A percentile compares a stretch with the other conserved stretches of the same genome.
phyloP scores from a whole-genome alignment of 2,113 vertebrate genomes.

The Elanoides forficatus region DNA sequence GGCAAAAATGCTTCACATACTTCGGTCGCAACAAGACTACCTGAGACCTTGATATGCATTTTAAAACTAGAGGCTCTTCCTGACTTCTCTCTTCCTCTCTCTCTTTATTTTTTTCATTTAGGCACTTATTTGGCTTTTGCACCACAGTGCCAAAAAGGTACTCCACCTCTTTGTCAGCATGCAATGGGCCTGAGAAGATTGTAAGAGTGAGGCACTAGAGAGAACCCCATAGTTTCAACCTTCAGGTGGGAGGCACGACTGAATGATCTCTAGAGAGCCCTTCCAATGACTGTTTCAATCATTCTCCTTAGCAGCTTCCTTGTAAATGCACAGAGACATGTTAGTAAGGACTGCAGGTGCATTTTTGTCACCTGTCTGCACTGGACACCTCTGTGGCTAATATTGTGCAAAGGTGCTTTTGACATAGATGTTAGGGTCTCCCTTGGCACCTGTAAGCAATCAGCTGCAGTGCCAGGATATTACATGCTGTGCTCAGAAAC shows the following conservation, averaged over 20 bases:
- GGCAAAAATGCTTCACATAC: neutral
- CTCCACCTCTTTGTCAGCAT: neutral
- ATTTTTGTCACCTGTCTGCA: neutral
- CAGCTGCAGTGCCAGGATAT: neutral
- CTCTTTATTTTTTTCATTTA: neutral
- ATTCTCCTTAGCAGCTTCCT: neutral
- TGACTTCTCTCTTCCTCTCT: neutral
- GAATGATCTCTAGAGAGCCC: neutral
- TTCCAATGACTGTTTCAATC: neutral
- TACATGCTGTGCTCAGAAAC: neutral
- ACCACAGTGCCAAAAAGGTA: neutral
- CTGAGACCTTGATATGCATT: neutral
- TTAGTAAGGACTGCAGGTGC: neutral
- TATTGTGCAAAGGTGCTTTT: neutral
- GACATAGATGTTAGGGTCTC: neutral
- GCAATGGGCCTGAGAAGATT: neutral
- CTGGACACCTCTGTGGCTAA: neutral
- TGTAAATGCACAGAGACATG: neutral
- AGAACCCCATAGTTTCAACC: neutral
- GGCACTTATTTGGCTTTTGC: neutral
- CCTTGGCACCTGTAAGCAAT: neutral
- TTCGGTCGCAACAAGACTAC: neutral
- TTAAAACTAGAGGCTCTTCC: neutral
- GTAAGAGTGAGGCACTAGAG: neutral
- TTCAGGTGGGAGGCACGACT: neutral